These are phyloP conservation scores for Cyprinella venusta DNA, from an alignment of 2,797 vertebrate genomes.

Conservation along the genomic window DNA sequence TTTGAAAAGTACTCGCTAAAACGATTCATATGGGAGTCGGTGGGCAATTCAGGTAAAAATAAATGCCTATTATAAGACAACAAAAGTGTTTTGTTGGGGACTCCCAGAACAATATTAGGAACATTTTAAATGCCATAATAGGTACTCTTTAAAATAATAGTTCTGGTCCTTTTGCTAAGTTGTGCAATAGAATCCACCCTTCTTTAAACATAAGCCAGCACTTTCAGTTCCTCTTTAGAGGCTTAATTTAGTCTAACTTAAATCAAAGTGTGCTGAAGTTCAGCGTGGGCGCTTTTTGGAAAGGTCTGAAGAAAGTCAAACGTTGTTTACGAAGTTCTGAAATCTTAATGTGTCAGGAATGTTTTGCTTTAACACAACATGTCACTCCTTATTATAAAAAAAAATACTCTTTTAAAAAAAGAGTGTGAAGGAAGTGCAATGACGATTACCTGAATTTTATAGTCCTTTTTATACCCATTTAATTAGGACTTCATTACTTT, in stretches of 20 bases:
- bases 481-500: neutral
- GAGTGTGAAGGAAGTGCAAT: neutral
- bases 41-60: too few relatives aligned
- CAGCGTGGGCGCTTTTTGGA: neutral
- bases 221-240: slow-evolving; percentile 43
- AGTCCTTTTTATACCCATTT: neutral
- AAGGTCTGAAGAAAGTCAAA: neutral
- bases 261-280: slow-evolving; percentile 39
- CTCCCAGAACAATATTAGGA: too few relatives aligned
- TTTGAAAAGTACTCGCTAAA: too few relatives aligned
- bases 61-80: too few relatives aligned
- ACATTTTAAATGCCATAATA: too few relatives aligned
- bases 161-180: neutral
- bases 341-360: neutral
- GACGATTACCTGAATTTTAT: neutral
- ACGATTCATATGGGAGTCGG: too few relatives aligned
- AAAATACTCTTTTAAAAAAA: neutral
- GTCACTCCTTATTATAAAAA: neutral
- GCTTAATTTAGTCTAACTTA: slow-evolving; percentile 32
- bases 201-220: slow-evolving; percentile 47
- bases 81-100: too few relatives aligned
- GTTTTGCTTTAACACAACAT: neutral
- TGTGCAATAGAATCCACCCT: slow-evolving; percentile 6
- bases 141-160: neutral
- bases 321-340: neutral